Percentiles rank a stretch among this genome's conserved stretches.
phyloP scores from a whole-genome alignment of 1,140 invertebrate species.

The Yoshiicerus persimilis region DNA sequence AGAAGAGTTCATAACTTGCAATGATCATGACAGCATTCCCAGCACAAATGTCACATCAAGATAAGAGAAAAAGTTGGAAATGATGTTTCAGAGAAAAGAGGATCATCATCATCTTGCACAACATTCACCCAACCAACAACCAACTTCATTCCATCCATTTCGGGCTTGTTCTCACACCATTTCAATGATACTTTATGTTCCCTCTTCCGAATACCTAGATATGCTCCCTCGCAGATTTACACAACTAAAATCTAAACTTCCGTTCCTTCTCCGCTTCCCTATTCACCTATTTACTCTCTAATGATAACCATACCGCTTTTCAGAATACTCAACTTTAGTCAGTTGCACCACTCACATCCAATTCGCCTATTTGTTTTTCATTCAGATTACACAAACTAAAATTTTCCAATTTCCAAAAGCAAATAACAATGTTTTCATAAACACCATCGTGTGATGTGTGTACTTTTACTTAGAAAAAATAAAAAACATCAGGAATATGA shows the following conservation, averaged over 20 bases:
- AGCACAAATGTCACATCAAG: slow-evolving; percentile 30
- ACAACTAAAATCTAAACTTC: neutral
- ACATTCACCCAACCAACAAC: slow-evolving; percentile 1
- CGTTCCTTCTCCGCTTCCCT: neutral
- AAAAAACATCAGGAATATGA: too few species aligned
- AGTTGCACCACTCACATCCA: neutral
- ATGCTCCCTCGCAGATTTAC: neutral
- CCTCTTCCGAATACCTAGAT: neutral
- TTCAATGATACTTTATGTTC: neutral
- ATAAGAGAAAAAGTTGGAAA: slow-evolving; percentile 30
- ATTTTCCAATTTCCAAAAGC: too few species aligned
- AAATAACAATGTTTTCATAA: too few species aligned
- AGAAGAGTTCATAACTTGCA: slow-evolving; percentile 29
- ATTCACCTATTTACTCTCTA: neutral
- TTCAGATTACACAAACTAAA: too few species aligned
- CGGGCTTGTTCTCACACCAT: neutral
- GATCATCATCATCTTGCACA: slow-evolving; percentile 25
- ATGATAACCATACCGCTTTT: neutral
- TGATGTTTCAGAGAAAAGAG: slow-evolving; percentile 30
- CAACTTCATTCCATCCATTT: neutral
- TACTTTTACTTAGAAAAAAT: too few species aligned
- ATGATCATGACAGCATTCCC: slow-evolving; percentile 33
- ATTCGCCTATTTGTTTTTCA: neutral
- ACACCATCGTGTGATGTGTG: too few species aligned
- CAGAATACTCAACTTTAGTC: neutral